Base-by-base conservation (phyloP, 2,113 vertebrate genomes). In the Amphilophus citrinellus region DNA sequence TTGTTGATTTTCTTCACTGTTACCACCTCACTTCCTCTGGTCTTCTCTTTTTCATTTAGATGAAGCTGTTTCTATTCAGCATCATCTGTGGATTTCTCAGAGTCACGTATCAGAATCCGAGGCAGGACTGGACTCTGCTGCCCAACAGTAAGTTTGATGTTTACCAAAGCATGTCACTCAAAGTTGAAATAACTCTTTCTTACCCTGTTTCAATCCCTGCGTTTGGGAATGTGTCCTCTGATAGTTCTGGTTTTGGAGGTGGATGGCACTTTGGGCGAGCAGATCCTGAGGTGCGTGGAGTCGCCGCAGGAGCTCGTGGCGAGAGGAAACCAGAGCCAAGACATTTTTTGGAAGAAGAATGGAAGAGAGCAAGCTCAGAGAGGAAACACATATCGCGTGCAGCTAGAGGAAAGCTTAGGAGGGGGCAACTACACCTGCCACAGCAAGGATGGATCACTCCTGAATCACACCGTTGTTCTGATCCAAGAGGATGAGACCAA, bases 351-450 rank as follows among this genome's bases (percentile, higher is more conserved):
- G 94, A 93, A 7, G 87, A 92, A 87, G 15, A 65, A 92, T 3
- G 91, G 84, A 32, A 7, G 1, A 9, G 44, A 61, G 44, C 56
- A 77, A 24, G 8, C 32, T 3, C 85, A 91, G 75, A 92, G 10
- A 8, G 94, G 94, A 10, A 95, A 94, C 68, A 6, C 7, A 0
- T 93, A 89, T 71, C 1, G 2, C 5, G 77, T 95, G 32, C 10
- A 24, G 57, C 77, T 95, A 22, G 39, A 87, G 66, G 93, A 94
- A 61, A 91, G 87, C 57, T 63, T 66, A 7, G 94, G 91, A 44
- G 92, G 94, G 20, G 94, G 94, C 22, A 92, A 89, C 84, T 95
- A 94, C 90, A 94, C 80, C 77, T 95, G 94, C 82, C 82, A 95
- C 92, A 63, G 39, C 32, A 10, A 63, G 62, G 80, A 93, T 1